Evolutionary conservation across 2,113 vertebrate genomes (phyloP).

Genomic region (Hippocampus guttulatus): DNA sequence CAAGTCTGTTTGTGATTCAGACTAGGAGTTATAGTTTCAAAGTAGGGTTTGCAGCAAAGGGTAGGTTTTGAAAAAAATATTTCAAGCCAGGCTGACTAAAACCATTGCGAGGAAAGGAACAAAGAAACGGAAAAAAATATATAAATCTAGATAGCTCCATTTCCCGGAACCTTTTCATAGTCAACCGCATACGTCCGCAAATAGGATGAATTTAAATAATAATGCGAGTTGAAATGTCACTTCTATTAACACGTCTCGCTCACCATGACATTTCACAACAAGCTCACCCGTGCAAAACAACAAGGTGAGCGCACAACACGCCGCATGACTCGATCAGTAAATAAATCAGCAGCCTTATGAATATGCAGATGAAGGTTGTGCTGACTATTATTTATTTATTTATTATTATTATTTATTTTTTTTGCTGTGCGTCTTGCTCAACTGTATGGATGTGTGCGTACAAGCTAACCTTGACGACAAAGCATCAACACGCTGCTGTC

Average conservation of each 20-base stretch:
- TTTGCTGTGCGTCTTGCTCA: slow-evolving; percentile 15
- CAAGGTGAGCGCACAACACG: slow-evolving; percentile 1
- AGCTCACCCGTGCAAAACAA: slow-evolving; percentile 1
- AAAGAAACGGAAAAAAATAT: neutral
- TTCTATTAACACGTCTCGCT: slow-evolving; percentile 7
- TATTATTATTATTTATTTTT: neutral
- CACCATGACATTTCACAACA: slow-evolving; percentile 6
- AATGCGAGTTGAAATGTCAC: neutral
- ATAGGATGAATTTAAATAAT: slow-evolving; percentile 7
- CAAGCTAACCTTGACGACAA: slow-evolving; percentile 53
- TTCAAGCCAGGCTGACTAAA: neutral
- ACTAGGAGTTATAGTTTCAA: neutral
- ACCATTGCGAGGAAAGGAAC: neutral
- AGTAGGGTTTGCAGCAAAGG: neutral
- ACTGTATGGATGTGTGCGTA: slow-evolving; percentile 28
- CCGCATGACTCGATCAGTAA: slow-evolving; percentile 19
- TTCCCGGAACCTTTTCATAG: neutral
- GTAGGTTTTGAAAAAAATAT: neutral
- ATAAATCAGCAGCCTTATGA: slow-evolving; percentile 28
- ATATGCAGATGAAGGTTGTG: slow-evolving; percentile 46
- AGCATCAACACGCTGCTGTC: slow-evolving; percentile 37
- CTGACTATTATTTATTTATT: slow-evolving; percentile 7
- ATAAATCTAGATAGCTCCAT: too few species aligned
- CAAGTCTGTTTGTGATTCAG: neutral
- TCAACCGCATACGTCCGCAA: neutral